Base-by-base conservation (phyloP, 2,888 invertebrate genomes). In the Gymnosoma rotundatum region DNA sequence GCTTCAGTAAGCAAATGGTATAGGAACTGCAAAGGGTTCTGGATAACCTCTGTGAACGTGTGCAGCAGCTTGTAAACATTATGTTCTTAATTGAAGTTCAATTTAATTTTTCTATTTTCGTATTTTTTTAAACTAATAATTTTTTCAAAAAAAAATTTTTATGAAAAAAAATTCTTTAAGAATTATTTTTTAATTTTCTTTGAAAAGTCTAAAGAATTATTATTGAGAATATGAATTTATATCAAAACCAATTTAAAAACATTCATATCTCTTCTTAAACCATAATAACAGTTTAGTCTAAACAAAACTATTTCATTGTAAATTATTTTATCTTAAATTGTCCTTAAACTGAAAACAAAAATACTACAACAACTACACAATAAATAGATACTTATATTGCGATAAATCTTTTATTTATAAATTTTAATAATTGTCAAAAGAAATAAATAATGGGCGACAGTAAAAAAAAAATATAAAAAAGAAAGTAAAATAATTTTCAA, bases 371-470 rank as follows among this genome's bases (percentile, higher is more conserved):
- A 66, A 64, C 12, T 18, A 66, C 1, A 50, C 5, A 25, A 25
- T 8, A 18, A 50, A 20, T 7, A 52, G 0, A n/a, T 21, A 54
- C 9, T 14, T 14, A 58, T 20, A 25, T 12, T n/a, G 32, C 66
- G n/a, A 81, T 80, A 74, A 74, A 70, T 81, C 61, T 48, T 36
- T 61, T 18, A 63, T 75, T 69, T 80, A 80, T 75, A 63, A 64
- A 56, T 69, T 81, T 70, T 63, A 63, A 81, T 75, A 75, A 81
- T 69, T 81, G 81, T 81, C 69, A 70, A 21, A 75, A 52, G 25
- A 73, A 73, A 64, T 69, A 80, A 80, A 69, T 67, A 54, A 52
- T 67, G 36, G 66, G 20, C 20, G 54, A 74, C 36, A 50, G 60
- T 4, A 25, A 25, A 32, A 10, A 66, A 9, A 64, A 16, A 7